These are phyloP conservation scores for Brachyalestes nurse DNA, from an alignment of 2,797 vertebrate species.

Conservation along the genomic window DNA sequence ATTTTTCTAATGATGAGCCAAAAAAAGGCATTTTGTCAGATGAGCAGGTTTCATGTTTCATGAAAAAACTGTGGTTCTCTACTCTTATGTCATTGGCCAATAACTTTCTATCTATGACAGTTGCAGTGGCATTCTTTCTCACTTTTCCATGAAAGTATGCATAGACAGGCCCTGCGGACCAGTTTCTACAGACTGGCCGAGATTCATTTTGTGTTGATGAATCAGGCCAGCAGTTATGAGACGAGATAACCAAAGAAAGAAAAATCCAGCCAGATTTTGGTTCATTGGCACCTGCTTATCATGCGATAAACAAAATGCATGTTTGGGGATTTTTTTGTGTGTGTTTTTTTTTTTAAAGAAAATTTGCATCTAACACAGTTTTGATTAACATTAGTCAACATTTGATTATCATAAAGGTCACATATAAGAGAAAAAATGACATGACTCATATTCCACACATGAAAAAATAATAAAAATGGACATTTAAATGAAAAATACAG, in stretches of 20 bases:
- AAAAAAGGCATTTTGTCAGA: slow-evolving; percentile 62
- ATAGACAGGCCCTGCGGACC: slow-evolving; percentile 52
- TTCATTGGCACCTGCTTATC: slow-evolving; percentile 30
- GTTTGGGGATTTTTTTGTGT: too few species aligned
- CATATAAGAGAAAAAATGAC: slow-evolving; percentile 56
- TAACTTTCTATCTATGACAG: neutral
- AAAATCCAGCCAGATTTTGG: slow-evolving; percentile 2
- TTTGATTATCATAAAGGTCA: slow-evolving; percentile 50
- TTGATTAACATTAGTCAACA: slow-evolving; percentile 45
- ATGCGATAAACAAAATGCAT: slow-evolving; percentile 27
- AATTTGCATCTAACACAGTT: slow-evolving; percentile 33
- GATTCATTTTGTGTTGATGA: neutral
- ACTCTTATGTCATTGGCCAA: neutral
- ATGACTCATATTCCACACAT: slow-evolving; percentile 61
- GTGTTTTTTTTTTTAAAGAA: slow-evolving; percentile 6
- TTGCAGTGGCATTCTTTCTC: neutral
- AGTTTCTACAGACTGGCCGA: slow-evolving; percentile 20
- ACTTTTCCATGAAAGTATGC: slow-evolving; percentile 43
- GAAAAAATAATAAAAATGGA: slow-evolving; percentile 49
- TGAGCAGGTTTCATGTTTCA: slow-evolving; percentile 41
- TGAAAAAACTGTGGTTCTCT: neutral
- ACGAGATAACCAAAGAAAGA: slow-evolving; percentile 31
- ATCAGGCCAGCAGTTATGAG: neutral
- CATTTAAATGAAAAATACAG: slow-evolving; percentile 5
- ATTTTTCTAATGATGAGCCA: slow-evolving; percentile 68